A percentile compares a stretch with the other conserved stretches of the same genome.
Conservation (phyloP, 1,140 invertebrate genomes). For the Megalonaias nervosa region DNA sequence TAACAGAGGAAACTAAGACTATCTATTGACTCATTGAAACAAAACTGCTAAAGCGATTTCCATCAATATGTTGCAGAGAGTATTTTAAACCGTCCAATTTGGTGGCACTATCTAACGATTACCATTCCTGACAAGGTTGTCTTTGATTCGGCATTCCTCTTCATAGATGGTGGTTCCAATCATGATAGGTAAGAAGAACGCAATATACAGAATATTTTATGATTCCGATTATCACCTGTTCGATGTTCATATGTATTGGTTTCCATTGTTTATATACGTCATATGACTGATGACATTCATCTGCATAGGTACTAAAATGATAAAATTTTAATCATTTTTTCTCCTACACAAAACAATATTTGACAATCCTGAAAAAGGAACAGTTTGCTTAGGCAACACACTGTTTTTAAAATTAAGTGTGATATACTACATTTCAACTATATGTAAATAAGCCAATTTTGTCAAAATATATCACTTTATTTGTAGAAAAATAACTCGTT, state of each 20-base stretch:
- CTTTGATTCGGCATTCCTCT: slow-evolving; percentile 47
- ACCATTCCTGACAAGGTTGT: slow-evolving; percentile 56
- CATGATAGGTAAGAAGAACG: slow-evolving; percentile 33
- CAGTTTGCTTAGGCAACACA: no score
- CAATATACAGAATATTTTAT: background rate
- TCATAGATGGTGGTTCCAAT: slow-evolving; percentile 64
- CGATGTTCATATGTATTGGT: background rate
- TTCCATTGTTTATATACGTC: slow-evolving; percentile 1
- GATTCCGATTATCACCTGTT: background rate
- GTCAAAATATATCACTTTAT: no score
- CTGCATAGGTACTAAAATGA: background rate
- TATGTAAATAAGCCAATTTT: no score
- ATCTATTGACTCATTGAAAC: background rate
- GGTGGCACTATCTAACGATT: slow-evolving; percentile 63
- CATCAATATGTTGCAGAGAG: slow-evolving; percentile 28
- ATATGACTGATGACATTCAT: background rate
- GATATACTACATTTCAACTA: no score
- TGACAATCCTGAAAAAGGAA: no score
- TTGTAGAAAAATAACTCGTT: no score
- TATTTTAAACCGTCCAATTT: slow-evolving; percentile 53
- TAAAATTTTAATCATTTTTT: no score
- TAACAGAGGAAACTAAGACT: background rate
- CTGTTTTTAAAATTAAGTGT: no score
- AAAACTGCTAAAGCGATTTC: background rate
- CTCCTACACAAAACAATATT: no score